Conservation (phyloP, 2,113 vertebrate species). For the Antechinus flavipes region DNA sequence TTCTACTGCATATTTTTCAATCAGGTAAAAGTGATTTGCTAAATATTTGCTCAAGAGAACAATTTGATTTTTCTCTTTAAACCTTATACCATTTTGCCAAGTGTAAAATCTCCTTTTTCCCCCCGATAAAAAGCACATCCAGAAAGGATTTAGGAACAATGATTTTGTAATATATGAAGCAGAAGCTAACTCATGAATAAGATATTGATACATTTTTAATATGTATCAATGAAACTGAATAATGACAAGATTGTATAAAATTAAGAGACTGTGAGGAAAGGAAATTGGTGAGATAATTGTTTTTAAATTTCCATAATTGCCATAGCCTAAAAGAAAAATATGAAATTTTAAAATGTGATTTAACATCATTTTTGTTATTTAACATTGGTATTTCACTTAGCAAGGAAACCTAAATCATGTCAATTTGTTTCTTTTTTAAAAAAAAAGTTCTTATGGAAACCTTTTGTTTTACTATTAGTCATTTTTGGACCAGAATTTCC, state of each 20-base stretch:
- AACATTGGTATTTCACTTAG: constrained; percentile 15
- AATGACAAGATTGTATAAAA: not conserved
- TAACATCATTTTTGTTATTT: constrained; percentile 28
- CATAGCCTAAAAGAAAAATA: constrained; percentile 40
- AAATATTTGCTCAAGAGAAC: too few relatives aligned
- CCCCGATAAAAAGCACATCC: too few relatives aligned
- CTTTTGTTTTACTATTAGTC: not conserved
- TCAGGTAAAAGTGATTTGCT: too few relatives aligned
- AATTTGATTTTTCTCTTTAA: too few relatives aligned
- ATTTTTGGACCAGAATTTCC: not conserved
- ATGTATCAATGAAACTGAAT: not conserved
- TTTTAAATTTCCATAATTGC: not conserved
- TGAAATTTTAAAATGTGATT: constrained; percentile 34
- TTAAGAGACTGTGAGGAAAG: not conserved
- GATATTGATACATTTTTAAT: too few relatives aligned
- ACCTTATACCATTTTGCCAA: too few relatives aligned
- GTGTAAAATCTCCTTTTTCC: too few relatives aligned
- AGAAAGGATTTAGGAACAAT: too few relatives aligned
- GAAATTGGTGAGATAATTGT: constrained; percentile 13
- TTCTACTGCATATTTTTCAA: not conserved
- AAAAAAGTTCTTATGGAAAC: not conserved
- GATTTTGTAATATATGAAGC: too few relatives aligned
- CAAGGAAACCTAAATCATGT: not conserved
- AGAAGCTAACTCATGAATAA: too few relatives aligned
- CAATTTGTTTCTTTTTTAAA: not conserved